Conservation (phyloP, 2,797 vertebrate species). For the Dromococcyx pavoninus region DNA sequence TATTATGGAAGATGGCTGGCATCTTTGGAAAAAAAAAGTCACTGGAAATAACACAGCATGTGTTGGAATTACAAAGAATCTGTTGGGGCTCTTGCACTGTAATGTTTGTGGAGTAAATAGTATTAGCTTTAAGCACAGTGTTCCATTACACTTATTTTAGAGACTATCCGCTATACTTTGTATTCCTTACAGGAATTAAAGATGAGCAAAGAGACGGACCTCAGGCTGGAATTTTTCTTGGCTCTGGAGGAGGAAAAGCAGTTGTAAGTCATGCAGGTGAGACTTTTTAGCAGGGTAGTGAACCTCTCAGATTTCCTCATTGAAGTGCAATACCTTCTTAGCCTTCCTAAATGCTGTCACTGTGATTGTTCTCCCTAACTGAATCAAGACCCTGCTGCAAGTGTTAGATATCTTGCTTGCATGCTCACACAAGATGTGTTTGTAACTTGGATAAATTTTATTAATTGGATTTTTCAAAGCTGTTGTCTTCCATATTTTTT, state of each 20-base stretch:
- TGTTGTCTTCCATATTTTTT: background rate
- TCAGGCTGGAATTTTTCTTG: background rate
- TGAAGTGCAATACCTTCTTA: background rate
- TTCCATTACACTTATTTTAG: background rate
- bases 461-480: background rate
- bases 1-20: background rate
- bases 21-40: background rate
- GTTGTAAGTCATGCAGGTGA: conserved; percentile 39
- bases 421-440: background rate
- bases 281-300: background rate
- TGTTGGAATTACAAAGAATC: background rate
- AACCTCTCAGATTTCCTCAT: background rate
- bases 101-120: background rate
- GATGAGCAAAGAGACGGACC: background rate
- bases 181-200: conserved; percentile 20
- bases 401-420: background rate
- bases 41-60: background rate
- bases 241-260: conserved; percentile 5
- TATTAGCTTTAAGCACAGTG: background rate
- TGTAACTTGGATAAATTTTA: background rate
- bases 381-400: background rate
- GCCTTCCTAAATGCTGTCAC: background rate
- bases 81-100: background rate
- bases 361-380: background rate
- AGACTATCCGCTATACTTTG: background rate